Base-by-base conservation (phyloP, 1,140 invertebrate genomes). In the Bombus waltoni region DNA sequence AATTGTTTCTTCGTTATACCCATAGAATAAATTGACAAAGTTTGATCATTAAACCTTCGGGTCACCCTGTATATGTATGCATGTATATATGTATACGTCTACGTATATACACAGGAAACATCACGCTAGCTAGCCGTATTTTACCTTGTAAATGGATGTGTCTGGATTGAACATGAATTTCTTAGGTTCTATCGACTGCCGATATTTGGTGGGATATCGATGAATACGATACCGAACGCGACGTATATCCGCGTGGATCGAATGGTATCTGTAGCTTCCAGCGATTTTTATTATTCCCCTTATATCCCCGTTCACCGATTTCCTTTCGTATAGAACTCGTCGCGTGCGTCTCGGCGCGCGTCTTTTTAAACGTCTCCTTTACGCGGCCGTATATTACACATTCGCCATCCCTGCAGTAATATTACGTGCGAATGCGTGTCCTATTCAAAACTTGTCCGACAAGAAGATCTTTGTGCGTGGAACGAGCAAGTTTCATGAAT, bases 91-190 rank as follows among this genome's bases (percentile, higher is more conserved):
- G 47, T 62, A n/a, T 13, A 73, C 32, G 15, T 32, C 13, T 18
- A 32, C 5, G 8, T 10, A 13, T 35, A 35, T 35, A n/a, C 22
- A 83, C 79, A 59, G 76, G 83, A 81, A 84, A 66, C 73, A 88
- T 89, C 84, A 89, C 79, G 83, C 83, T 59, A 86, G 62, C 62
- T 57, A 35, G 32, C 44, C 35, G 65, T 53, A 83, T 89, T 89
- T 89, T 80, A 89, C 22, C 76, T 80, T 22, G 75, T 70, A 87
- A 89, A 89, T 89, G 76, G 72, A 89, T 84, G 88, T 70, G 88
- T 87, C 88, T 87, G 57, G 44, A 18, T 11, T 53, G 86, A 81
- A 80, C 70, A 53, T 70, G 83, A 86, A 86, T 85, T 85, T 89
- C 87, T 88, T 89, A 88, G 68, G 62, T 74, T 65, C 40, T 68